Base-by-base conservation (phyloP, 2,113 vertebrate species). In the Cyprinodon tularosa region DNA sequence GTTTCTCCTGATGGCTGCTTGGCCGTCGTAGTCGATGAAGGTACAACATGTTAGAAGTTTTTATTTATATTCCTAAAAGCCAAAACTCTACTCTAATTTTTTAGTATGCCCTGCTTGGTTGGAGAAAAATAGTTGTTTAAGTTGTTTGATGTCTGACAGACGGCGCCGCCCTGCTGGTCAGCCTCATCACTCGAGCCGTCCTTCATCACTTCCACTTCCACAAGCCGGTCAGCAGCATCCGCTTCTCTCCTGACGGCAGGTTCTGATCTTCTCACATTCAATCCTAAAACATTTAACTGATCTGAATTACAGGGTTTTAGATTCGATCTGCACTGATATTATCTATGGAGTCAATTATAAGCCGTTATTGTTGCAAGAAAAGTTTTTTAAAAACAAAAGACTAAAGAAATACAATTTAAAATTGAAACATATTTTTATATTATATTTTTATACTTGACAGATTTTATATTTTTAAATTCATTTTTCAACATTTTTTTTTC, bases 231-330 rank as follows among this genome's bases (percentile, higher is more conserved):
- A 95, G 91, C 84, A 96, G 96, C 42, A 77, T 99, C 84, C 90
- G 93, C 80, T 99, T 99, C 93, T 98, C 97, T 2, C 97, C 97
- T 0, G 96, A 99, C 20, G 97, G 97, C 93, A 97, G 95, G 98
- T 99, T n/a, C 2, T 20, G 50, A n/a, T 57, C 50, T 57, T n/a
- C n/a, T 57, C 3, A n/a, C 3, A 9, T 57, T 7, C 14, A 3
- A 57, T 57, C 50, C 20, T 14, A 2, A 2, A 4, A 57, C 5
- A 3, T 7, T 57, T 57, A 6, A 6, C 5, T 57, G 10, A 57
- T 10, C 50, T 9, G 4, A 42, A 4, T 42, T 57, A 9, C 50
- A 10, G 50, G 8, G 10, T n/a, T 57, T n/a, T 1, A n/a, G 6
- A 57, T 7, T n/a, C 3, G n/a, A 57, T 57, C 50, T n/a, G 9